A percentile compares a stretch with the other conserved stretches of the same genome.
These are phyloP conservation scores for Pantherophis alleghaniensis DNA, from an alignment of 2,797 vertebrate genomes.

Conservation along the genomic window DNA sequence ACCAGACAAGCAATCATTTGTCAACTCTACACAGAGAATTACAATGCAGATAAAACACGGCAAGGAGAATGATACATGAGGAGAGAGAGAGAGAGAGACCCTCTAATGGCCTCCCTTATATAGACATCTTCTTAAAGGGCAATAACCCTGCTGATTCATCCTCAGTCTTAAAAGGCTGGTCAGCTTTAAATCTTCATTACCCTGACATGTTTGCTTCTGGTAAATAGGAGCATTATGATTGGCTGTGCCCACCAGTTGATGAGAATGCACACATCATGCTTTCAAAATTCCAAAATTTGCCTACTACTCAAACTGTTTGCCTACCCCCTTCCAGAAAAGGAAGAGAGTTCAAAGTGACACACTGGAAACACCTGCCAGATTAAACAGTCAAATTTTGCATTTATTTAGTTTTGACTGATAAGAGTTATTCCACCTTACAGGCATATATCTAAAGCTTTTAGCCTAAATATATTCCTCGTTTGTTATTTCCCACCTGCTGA, in stretches of 20 bases:
- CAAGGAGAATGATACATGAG: no score
- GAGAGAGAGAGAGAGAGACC: no score
- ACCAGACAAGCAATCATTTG: no score
- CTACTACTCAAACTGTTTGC: not conserved
- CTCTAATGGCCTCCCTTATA: no score
- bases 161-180: no score
- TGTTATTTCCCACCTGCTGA: constrained; percentile 14
- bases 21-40: no score
- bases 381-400: constrained; percentile 11
- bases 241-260: not conserved
- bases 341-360: not conserved
- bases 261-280: not conserved
- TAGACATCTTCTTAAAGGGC: no score
- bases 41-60: no score
- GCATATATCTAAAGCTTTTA: constrained; percentile 27
- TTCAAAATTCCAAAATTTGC: not conserved
- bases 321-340: not conserved
- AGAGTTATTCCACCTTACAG: constrained; percentile 15
- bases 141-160: no score
- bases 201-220: not conserved
- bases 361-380: not conserved
- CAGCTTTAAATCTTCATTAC: no score
- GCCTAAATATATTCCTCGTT: constrained; percentile 38
- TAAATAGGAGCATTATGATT: not conserved
- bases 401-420: constrained; percentile 31